Evolutionary conservation across 2,888 invertebrate genomes (phyloP).

Genomic region (Unio delphinus): DNA sequence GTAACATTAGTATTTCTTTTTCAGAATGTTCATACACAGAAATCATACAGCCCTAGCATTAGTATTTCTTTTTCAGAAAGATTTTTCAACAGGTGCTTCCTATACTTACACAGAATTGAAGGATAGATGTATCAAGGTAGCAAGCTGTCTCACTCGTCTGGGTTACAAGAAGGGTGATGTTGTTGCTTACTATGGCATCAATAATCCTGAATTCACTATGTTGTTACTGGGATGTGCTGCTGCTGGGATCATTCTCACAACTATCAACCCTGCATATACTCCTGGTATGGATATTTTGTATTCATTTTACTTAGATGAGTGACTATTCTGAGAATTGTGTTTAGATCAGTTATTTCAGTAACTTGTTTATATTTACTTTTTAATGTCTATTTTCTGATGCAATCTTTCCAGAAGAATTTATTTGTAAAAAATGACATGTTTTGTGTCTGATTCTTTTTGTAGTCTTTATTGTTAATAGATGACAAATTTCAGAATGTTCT

Average conservation of each 20-base stretch:
- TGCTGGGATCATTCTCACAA: constrained; percentile 54
- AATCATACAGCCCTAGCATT: not conserved
- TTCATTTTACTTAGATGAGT: not conserved
- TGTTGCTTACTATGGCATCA: constrained; percentile 59
- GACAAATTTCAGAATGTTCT: not conserved
- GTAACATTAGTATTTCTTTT: constrained; percentile 4
- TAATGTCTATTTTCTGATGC: no score
- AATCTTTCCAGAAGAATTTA: no score
- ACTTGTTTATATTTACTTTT: no score
- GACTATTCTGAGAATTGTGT: not conserved
- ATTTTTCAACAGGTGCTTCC: constrained; percentile 54
- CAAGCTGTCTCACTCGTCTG: constrained; percentile 56
- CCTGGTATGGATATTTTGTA: constrained; percentile 38
- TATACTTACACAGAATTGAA: constrained; percentile 58
- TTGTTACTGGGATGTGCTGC: constrained; percentile 56
- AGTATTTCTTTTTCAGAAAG: constrained; percentile 46
- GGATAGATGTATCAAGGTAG: constrained; percentile 46
- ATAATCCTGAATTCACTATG: constrained; percentile 64
- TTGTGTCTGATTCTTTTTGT: no score
- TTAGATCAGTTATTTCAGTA: no score
- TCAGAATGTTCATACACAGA: not conserved
- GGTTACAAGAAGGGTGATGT: constrained; percentile 67
- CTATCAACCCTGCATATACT: constrained; percentile 61
- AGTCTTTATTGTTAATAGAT: no score
- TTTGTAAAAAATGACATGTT: no score